Percentiles rank a stretch among this genome's conserved stretches.
Evolutionary conservation across 2,113 vertebrate genomes (phyloP).

Genomic region (Chaetura pelagica): DNA sequence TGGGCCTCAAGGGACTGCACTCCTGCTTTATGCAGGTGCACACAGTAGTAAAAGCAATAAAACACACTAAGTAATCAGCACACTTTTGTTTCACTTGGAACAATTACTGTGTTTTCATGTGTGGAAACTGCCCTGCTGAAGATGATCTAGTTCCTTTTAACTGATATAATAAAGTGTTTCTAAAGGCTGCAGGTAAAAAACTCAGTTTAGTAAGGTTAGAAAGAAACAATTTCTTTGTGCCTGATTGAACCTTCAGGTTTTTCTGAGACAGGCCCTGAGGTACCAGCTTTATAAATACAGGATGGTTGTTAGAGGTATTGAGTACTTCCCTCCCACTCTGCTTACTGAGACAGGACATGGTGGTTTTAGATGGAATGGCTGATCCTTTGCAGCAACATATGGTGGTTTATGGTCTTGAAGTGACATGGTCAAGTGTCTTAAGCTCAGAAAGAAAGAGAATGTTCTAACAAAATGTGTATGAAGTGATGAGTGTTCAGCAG

Average conservation of each 20-base stretch:
- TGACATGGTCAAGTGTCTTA: not conserved
- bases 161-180: not conserved
- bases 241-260: not conserved
- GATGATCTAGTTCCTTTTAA: not conserved
- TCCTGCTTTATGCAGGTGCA: slow-evolving; percentile 1
- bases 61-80: not conserved
- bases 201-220: not conserved
- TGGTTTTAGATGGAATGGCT: not conserved
- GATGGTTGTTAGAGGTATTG: not conserved
- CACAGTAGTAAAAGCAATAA: slow-evolving; percentile 12
- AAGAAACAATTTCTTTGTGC: not conserved
- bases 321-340: not conserved
- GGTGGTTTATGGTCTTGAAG: not conserved
- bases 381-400: not conserved
- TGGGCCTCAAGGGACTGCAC: slow-evolving; percentile 3
- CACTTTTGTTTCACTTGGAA: not conserved
- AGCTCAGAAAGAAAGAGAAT: not conserved
- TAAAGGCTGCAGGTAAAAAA: not conserved
- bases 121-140: not conserved
- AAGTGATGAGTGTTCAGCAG: not conserved
- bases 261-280: not conserved
- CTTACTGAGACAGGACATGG: fast-evolving
- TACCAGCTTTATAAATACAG: not conserved
- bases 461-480: not conserved
- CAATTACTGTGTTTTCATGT: not conserved